Conservation (phyloP, 2,113 vertebrate species). For the Nycticebus coucang region DNA sequence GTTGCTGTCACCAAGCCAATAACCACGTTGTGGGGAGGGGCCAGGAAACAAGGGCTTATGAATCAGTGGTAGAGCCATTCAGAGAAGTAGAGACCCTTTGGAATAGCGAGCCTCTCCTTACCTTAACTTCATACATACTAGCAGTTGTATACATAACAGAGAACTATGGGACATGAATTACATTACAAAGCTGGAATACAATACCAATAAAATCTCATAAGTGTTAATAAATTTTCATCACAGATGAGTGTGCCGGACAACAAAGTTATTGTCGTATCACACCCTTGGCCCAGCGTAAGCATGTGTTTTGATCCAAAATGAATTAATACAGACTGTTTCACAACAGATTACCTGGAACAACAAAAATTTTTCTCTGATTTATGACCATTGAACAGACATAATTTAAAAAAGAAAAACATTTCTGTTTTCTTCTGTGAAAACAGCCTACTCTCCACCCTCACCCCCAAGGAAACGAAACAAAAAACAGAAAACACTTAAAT, state of each 20-base stretch:
- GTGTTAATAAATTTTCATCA: conserved; percentile 37
- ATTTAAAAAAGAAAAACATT: background rate
- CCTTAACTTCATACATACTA: background rate
- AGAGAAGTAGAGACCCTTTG: background rate
- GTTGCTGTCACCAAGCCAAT: background rate
- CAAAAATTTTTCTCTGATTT: background rate
- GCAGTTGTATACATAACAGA: background rate
- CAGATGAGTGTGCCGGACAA: background rate
- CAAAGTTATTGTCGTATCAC: background rate
- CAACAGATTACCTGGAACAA: background rate
- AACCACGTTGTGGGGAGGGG: no score
- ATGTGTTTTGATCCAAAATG: background rate
- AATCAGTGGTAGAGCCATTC: background rate
- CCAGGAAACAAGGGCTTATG: background rate
- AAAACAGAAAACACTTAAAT: background rate
- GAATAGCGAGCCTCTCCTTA: background rate
- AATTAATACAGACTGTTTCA: background rate
- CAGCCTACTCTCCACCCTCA: background rate
- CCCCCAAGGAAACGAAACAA: background rate
- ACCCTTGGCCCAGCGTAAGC: background rate
- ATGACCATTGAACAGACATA: background rate
- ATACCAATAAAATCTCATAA: background rate
- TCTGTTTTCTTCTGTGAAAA: background rate
- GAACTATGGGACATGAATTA: background rate
- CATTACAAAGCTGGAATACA: background rate